These are phyloP conservation scores for Carpatolechia fugitivella DNA, from an alignment of 2,888 invertebrate genomes.

Conservation along the genomic window DNA sequence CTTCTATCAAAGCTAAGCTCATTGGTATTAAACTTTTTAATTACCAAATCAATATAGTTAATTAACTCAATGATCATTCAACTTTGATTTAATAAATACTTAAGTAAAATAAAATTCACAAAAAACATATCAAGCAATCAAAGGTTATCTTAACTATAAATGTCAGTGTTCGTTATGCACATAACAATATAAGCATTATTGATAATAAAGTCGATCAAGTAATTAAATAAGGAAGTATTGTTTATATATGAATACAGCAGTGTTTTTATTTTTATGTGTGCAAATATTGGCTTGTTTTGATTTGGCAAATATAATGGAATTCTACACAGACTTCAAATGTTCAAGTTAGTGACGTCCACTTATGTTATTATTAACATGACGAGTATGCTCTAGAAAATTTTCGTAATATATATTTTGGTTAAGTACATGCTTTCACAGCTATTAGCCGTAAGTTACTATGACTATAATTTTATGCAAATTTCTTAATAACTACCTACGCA, in stretches of 20 bases:
- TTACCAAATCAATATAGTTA: conserved; percentile 9
- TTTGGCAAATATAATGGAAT: not conserved
- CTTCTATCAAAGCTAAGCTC: not conserved
- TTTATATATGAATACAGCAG: not conserved
- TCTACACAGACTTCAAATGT: not conserved
- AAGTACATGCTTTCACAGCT: too few relatives aligned
- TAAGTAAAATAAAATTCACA: not conserved
- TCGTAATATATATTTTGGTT: too few relatives aligned
- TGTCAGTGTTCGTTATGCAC: not conserved
- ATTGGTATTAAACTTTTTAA: conserved; percentile 19
- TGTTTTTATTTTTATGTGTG: not conserved
- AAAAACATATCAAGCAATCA: conserved; percentile 11
- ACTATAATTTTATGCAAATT: too few relatives aligned
- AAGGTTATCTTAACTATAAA: conserved; percentile 20
- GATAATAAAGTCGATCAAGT: conserved; percentile 4
- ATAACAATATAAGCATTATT: conserved; percentile 8
- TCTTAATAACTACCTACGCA: too few relatives aligned
- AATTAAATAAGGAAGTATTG: conserved; percentile 12
- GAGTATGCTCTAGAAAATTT: too few relatives aligned
- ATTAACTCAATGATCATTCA: conserved; percentile 11
- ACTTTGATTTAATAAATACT: conserved; percentile 14
- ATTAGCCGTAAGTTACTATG: too few relatives aligned
- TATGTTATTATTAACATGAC: too few relatives aligned
- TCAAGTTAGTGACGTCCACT: too few relatives aligned
- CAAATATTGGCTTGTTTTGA: conserved; percentile 2